Evolutionary conservation across 1,140 invertebrate genomes (phyloP).

Genomic region (Eueides isabella): DNA sequence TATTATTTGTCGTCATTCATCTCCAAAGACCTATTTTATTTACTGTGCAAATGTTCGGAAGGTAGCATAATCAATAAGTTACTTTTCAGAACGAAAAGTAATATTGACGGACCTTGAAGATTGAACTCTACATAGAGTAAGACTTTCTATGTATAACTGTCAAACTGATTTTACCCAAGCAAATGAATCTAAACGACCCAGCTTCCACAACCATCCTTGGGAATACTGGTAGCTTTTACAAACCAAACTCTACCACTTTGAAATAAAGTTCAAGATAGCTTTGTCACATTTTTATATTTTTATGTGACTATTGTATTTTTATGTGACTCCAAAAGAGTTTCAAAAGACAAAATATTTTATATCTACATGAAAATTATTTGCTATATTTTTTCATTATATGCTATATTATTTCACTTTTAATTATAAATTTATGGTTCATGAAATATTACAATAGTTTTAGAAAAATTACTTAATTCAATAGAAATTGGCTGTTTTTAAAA

Average conservation of each 20-base stretch:
- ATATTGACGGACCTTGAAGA: slow-evolving; percentile 7
- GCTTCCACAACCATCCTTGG: slow-evolving; percentile 22
- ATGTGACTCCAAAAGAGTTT: neutral
- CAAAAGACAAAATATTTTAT: slow-evolving; percentile 17
- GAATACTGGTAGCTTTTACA: neutral
- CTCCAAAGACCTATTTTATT: neutral
- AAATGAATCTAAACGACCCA: slow-evolving; percentile 24
- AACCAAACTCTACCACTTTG: neutral
- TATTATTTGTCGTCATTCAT: neutral
- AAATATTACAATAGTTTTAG: neutral
- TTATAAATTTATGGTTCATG: neutral
- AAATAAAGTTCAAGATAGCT: neutral
- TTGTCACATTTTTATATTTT: neutral
- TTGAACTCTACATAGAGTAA: neutral
- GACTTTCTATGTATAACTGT: slow-evolving; percentile 22
- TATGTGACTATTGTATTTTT: neutral
- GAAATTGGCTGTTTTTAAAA: neutral
- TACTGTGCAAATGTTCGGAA: neutral
- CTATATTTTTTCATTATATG: slow-evolving; percentile 8
- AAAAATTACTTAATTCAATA: neutral
- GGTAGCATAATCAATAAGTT: neutral
- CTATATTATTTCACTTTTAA: slow-evolving; percentile 1
- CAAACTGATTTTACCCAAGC: slow-evolving; percentile 32
- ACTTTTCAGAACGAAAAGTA: slow-evolving; percentile 11
- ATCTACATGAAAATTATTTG: slow-evolving; percentile 4